Evolutionary conservation across 2,797 vertebrate species (phyloP), one percentile per base, ranked within the genome.

Genomic region (Gephyroberyx darwinii): DNA sequence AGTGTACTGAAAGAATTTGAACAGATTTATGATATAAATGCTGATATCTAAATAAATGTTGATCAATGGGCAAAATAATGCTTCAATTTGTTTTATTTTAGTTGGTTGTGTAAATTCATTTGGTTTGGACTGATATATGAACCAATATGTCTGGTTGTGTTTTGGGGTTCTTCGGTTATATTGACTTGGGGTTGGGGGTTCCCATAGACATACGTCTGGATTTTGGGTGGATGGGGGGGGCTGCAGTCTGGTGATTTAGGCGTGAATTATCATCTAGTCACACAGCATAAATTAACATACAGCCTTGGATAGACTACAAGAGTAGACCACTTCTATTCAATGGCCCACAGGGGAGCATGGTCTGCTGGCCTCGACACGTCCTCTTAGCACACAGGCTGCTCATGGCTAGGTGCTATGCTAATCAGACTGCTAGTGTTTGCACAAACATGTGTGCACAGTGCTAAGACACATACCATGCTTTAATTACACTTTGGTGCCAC

Each of bases 381-480:
- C 20, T 78, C 55, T n/a, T 62, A 71, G 66, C 69, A 50, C 71
- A 71, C 7, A 45, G 65, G 31, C 56, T 47, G 61, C 76, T 78
- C 55, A 70, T 89, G 89, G 86, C 86, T 84, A 87, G 88, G 63
- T 80, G 75, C 47, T 82, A 92, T 92, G 92, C 69, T 92, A 92
- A 92, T 91, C 66, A 88, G 52, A 4, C 47, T 14, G 43, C 45
- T 37, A 9, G 35, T 75, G 26, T 84, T 83, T 78, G 66, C 65
- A 72, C 41, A 74, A 60, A 52, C 47, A 59, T 73, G 67, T 70
- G 41, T 47, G 53, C 30, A 50, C 16, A 39, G 52, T 37, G 50
- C 65, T 48, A 55, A 55, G 26, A 31, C 7, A 12, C 33, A 33
- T 16, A 55, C 35, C 63, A 43, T 54, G 62, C 19, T 52, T 50